phyloP scores from a whole-genome alignment of 2,888 invertebrate genomes.

The Aphodius sticticus region DNA sequence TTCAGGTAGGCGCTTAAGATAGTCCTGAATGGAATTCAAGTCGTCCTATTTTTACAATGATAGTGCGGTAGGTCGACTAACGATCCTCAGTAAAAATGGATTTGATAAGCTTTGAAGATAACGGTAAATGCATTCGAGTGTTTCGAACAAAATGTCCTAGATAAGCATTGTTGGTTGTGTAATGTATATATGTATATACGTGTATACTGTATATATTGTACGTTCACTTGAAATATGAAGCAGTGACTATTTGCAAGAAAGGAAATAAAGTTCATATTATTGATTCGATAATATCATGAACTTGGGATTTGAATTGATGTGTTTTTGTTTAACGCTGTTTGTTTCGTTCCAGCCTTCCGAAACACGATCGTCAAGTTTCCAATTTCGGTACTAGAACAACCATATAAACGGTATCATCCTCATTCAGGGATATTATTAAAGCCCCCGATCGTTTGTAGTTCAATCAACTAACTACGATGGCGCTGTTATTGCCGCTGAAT shows the following conservation, averaged over 20 bases:
- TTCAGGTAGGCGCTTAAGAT: not conserved
- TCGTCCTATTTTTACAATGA: not conserved
- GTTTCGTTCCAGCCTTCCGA: not conserved
- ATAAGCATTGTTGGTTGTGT: not conserved
- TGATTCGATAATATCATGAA: too few species aligned
- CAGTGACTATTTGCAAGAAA: too few species aligned
- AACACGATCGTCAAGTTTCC: not conserved
- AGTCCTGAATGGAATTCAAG: not conserved
- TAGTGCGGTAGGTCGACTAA: not conserved
- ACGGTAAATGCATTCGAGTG: not conserved
- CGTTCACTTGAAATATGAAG: too few species aligned
- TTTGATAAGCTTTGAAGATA: not conserved
- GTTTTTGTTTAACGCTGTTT: not conserved
- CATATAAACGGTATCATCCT: not conserved
- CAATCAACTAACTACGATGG: not conserved
- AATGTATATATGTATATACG: not conserved
- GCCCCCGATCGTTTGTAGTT: not conserved
- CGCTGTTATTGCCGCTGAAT: conserved; percentile 4
- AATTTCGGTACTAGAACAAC: not conserved
- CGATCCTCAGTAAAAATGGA: not conserved
- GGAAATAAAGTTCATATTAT: too few species aligned
- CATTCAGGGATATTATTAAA: not conserved
- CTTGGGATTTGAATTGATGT: too few species aligned
- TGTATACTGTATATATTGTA: too few species aligned
- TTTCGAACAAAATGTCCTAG: not conserved